phyloP scores from a whole-genome alignment of 2,797 vertebrate species.

The Halcyon smyrnensis region DNA sequence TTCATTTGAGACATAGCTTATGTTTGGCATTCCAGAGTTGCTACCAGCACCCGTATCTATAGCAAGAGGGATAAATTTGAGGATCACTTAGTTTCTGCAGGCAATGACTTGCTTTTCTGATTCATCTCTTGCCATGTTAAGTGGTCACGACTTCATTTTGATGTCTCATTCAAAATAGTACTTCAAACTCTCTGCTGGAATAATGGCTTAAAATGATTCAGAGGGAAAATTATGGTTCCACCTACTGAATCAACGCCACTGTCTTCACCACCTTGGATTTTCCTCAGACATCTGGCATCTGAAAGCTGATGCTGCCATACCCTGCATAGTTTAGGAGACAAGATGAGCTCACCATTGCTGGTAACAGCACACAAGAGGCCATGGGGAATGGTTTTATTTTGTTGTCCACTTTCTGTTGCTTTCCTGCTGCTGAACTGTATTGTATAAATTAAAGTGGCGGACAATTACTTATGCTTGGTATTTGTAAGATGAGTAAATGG shows the following conservation, averaged over 20 bases:
- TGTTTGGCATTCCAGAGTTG: background rate
- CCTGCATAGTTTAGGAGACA: background rate
- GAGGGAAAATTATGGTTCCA: background rate
- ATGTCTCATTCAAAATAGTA: background rate
- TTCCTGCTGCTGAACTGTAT: background rate
- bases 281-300: background rate
- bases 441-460: background rate
- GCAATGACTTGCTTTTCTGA: background rate
- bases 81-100: background rate
- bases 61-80: background rate
- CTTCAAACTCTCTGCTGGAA: background rate
- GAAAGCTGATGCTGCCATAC: background rate
- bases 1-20: background rate
- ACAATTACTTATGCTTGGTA: background rate
- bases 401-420: background rate
- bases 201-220: background rate
- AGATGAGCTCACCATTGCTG: background rate
- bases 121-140: background rate
- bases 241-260: background rate
- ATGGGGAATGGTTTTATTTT: background rate
- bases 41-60: background rate
- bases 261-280: background rate
- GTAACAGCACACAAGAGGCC: background rate
- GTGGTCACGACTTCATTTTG: background rate
- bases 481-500: background rate